phyloP scores from a whole-genome alignment of 2,113 vertebrate species.

The Oryzias celebensis region DNA sequence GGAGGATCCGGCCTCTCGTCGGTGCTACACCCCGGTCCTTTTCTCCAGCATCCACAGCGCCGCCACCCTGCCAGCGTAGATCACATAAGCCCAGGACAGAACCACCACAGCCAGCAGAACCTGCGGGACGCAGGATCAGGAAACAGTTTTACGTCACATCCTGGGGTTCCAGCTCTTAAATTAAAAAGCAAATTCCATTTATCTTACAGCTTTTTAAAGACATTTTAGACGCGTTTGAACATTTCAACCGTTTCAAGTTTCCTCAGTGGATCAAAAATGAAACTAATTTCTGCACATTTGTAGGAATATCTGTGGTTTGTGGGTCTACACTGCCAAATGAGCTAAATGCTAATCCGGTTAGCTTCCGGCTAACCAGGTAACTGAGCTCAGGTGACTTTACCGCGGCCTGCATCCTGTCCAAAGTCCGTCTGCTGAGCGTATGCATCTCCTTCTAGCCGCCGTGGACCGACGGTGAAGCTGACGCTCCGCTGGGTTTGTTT shows the following conservation, averaged over 20 bases:
- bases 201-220: too few species aligned
- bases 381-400: background rate
- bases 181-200: too few species aligned
- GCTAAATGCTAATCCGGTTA: background rate
- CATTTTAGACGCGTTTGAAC: too few species aligned
- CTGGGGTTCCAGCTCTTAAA: too few species aligned
- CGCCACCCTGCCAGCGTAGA: conserved; percentile 73
- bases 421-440: conserved; percentile 5
- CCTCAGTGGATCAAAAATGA: too few species aligned
- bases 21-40: conserved; percentile 24
- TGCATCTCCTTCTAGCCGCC: conserved; percentile 22
- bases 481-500: too few species aligned
- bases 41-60: conserved; percentile 72
- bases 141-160: background rate
- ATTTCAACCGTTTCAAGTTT: too few species aligned
- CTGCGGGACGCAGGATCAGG: conserved; percentile 40
- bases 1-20: conserved; percentile 5
- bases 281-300: too few species aligned
- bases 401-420: conserved; percentile 46
- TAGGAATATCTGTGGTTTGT: too few species aligned
- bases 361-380: background rate
- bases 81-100: conserved; percentile 79
- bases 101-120: conserved; percentile 68
- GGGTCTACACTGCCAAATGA: too few species aligned
- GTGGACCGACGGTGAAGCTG: background rate